phyloP scores from a whole-genome alignment of 1,140 invertebrate species.

The Platyura marginata region DNA sequence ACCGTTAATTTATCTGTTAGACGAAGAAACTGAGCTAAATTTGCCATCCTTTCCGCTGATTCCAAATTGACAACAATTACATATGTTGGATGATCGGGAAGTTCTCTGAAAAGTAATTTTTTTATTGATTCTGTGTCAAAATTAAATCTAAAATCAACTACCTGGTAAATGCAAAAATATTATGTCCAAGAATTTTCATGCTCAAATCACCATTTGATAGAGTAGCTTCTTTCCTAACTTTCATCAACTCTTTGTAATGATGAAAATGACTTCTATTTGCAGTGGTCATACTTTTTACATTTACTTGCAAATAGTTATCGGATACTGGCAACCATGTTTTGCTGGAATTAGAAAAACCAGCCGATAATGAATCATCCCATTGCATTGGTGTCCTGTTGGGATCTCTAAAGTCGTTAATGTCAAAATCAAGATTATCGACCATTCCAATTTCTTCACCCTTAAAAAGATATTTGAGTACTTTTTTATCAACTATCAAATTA shows the following conservation, averaged over 20 bases:
- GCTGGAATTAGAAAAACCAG: conserved; percentile 31
- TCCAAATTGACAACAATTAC: conserved; percentile 32
- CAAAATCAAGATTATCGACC: conserved; percentile 32
- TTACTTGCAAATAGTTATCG: conserved; percentile 16
- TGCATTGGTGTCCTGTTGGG: conserved; percentile 46
- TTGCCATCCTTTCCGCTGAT: no score
- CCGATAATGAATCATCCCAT: conserved; percentile 32
- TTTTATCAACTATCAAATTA: conserved; percentile 33
- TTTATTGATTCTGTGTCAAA: not conserved
- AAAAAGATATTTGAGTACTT: conserved; percentile 30
- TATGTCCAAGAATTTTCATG: conserved; percentile 9
- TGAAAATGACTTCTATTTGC: conserved; percentile 17
- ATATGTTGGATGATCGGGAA: conserved; percentile 22
- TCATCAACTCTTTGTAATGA: conserved; percentile 23
- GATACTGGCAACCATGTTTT: conserved; percentile 34
- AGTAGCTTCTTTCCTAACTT: conserved; percentile 10
- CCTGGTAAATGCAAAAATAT: conserved; percentile 18
- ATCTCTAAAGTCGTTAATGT: conserved; percentile 39
- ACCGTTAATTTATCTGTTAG: not conserved
- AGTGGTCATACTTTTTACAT: conserved; percentile 16
- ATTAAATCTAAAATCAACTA: conserved; percentile 7
- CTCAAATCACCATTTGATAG: conserved; percentile 16
- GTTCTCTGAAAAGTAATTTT: conserved; percentile 8
- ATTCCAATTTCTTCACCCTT: conserved; percentile 64
- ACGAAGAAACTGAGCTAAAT: no score